phyloP scores from a whole-genome alignment of 2,113 vertebrate species.

The Ceuthmochares aereus region DNA sequence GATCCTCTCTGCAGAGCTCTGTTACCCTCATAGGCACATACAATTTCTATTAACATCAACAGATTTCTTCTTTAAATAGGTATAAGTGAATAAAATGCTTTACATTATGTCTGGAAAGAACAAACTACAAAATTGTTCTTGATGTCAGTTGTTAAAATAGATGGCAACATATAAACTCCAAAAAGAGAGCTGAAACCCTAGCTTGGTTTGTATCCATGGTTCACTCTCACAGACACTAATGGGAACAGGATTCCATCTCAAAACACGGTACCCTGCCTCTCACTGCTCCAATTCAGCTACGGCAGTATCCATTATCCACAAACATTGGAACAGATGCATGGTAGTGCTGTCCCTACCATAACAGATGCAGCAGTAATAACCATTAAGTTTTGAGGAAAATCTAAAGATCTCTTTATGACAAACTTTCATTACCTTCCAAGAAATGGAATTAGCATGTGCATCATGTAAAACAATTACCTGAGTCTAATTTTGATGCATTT shows the following conservation, averaged over 20 bases:
- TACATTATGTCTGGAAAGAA: conserved; percentile 16
- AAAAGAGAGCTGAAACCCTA: not conserved
- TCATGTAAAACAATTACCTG: not conserved
- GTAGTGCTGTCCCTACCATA: not conserved
- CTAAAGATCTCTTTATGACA: not conserved
- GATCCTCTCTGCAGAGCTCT: not conserved
- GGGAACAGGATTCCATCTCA: not conserved
- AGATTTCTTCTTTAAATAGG: not conserved
- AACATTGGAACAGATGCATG: not conserved
- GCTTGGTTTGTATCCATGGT: not conserved
- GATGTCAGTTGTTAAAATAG: conserved; percentile 40
- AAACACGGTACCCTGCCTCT: not conserved
- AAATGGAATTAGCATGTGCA: not conserved
- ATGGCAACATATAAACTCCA: not conserved
- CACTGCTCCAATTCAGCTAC: not conserved
- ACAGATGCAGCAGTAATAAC: not conserved
- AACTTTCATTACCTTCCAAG: not conserved
- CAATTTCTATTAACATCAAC: not conserved
- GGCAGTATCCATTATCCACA: not conserved
- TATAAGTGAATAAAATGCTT: conserved; percentile 29
- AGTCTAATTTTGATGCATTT: not conserved
- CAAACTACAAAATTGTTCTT: not conserved
- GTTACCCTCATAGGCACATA: not conserved
- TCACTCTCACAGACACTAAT: not conserved
- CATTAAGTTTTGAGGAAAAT: not conserved